Evolutionary conservation across 2,113 vertebrate genomes (phyloP).

Genomic region (Burhinus oedicnemus): DNA sequence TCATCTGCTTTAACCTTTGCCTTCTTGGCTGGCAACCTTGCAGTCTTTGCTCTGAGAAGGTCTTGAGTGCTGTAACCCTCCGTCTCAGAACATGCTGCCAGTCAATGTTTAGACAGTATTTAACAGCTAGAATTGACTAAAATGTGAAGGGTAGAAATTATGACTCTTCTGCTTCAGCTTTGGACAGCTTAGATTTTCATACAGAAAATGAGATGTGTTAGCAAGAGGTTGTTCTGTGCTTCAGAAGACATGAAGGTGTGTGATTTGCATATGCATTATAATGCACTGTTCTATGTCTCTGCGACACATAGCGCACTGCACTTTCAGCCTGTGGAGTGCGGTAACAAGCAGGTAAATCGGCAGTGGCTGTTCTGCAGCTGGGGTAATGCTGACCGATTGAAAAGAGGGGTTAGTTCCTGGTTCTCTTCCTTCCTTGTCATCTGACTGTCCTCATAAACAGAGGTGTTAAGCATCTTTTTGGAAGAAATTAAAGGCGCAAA

Average conservation of each 20-base stretch:
- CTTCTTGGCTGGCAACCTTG: conserved; percentile 46
- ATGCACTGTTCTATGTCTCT: too few species aligned
- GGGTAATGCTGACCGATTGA: too few species aligned
- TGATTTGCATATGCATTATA: not conserved
- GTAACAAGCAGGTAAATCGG: too few species aligned
- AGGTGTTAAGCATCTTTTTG: not conserved
- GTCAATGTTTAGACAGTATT: conserved; percentile 21
- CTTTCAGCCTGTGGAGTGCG: not conserved
- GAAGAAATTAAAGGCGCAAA: not conserved
- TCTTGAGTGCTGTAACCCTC: conserved; percentile 23
- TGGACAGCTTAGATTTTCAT: not conserved
- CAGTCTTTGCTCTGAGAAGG: conserved; percentile 25
- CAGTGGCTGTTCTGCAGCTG: not conserved
- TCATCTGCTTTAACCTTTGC: conserved; percentile 44
- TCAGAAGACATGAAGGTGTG: not conserved
- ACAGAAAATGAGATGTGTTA: not conserved
- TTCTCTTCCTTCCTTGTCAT: not conserved
- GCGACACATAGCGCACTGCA: too few species aligned
- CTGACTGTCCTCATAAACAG: not conserved
- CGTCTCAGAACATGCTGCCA: not conserved
- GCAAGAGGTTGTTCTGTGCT: not conserved
- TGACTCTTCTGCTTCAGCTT: not conserved
- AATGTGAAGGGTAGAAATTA: conserved; percentile 38
- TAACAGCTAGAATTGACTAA: conserved; percentile 56
- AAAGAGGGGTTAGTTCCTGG: not conserved